A percentile compares a stretch with the other conserved stretches of the same genome.
phyloP scores from a whole-genome alignment of 37 sponge, comb jelly and placozoan genomes.

The Haliclona indistincta region DNA sequence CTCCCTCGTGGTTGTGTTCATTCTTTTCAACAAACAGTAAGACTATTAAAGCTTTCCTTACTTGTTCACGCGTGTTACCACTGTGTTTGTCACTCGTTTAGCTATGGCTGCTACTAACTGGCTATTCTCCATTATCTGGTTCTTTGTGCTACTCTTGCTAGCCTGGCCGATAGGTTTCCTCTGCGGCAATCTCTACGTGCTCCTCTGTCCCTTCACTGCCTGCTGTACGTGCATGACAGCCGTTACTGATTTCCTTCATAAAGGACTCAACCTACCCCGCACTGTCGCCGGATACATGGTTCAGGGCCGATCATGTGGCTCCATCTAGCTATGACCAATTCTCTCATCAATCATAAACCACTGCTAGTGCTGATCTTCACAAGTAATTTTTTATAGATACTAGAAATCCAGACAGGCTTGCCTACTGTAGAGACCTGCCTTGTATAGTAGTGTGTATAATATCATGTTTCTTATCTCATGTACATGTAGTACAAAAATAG shows the following conservation, averaged over 20 bases:
- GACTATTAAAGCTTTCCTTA: background rate
- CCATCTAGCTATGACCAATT: slow-evolving; percentile 4
- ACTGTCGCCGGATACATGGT: slow-evolving; percentile 68
- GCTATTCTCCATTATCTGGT: slow-evolving; percentile 66
- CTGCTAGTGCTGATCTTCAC: no score
- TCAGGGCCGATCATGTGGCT: slow-evolving; percentile 35
- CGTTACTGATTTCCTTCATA: slow-evolving; percentile 58
- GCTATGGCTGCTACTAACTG: slow-evolving; percentile 34
- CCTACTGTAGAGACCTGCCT: no score
- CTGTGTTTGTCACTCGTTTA: background rate
- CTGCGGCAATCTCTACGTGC: slow-evolving; percentile 59
- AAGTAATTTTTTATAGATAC: no score
- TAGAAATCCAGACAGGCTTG: no score
- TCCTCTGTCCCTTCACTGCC: slow-evolving; percentile 77
- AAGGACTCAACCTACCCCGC: slow-evolving; percentile 68
- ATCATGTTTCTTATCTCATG: no score
- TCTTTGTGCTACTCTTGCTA: slow-evolving; percentile 69
- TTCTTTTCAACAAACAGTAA: no score
- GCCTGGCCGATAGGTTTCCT: slow-evolving; percentile 74
- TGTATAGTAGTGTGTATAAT: no score
- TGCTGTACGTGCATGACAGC: slow-evolving; percentile 67
- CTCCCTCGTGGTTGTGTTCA: no score
- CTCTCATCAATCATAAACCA: no score
- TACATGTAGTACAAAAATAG: no score
- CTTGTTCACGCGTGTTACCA: background rate